Conservation (phyloP, 1,140 invertebrate genomes). For the Lepidurus couesii region DNA sequence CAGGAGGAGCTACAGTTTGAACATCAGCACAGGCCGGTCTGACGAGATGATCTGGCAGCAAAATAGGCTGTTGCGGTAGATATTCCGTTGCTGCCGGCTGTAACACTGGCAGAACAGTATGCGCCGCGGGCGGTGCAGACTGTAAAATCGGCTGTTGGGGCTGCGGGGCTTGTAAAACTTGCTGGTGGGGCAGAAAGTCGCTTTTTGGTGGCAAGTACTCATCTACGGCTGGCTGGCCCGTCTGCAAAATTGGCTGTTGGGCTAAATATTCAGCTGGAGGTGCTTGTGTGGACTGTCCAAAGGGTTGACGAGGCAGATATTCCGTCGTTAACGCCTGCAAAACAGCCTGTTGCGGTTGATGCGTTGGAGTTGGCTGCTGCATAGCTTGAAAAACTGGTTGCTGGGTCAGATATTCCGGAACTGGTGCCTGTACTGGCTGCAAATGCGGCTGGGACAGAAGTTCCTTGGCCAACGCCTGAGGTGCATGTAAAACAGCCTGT, state of each 20-base stretch:
- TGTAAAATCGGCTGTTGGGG: no score
- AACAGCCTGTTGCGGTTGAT: background rate
- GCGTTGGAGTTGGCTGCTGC: background rate
- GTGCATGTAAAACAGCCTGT: background rate
- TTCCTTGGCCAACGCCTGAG: background rate
- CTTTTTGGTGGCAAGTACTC: no score
- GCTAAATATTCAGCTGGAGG: background rate
- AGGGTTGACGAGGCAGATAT: background rate
- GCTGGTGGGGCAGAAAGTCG: no score
- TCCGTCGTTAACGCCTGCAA: background rate
- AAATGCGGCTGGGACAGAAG: background rate
- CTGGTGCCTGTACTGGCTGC: background rate
- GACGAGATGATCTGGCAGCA: no score
- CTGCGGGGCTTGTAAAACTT: no score
- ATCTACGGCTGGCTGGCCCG: no score
- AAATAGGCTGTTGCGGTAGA: background rate
- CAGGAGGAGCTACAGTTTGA: no score
- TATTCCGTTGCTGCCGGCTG: background rate
- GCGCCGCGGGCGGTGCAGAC: background rate
- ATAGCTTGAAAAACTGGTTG: background rate
- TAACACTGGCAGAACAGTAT: background rate
- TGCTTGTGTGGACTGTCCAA: background rate
- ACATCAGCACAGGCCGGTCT: no score
- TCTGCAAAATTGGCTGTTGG: background rate
- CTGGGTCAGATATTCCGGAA: background rate